phyloP scores from a whole-genome alignment of 2,113 vertebrate genomes.

The Nothocercus julius region DNA sequence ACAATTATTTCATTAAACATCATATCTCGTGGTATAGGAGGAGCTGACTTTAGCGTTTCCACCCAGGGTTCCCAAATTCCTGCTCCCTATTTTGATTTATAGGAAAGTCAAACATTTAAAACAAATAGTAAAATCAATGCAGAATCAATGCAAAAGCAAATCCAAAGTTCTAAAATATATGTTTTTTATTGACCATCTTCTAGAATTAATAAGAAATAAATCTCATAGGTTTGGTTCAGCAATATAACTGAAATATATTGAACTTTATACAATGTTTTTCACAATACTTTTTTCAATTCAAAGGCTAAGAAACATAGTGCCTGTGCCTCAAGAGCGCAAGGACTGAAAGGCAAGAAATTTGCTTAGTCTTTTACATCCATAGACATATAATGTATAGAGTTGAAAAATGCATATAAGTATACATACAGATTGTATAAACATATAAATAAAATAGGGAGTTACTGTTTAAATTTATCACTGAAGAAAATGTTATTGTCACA shows the following conservation, averaged over 20 bases:
- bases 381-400: not conserved
- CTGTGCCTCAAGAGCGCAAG: not conserved
- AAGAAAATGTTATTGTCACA: not conserved
- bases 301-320: not conserved
- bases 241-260: not conserved
- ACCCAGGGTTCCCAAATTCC: constrained; percentile 90
- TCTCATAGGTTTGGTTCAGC: not conserved
- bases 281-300: not conserved
- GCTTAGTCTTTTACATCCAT: not conserved
- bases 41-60: constrained; percentile 77
- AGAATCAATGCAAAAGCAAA: not conserved
- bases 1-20: constrained; percentile 93
- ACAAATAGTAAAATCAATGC: not conserved
- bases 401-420: not conserved
- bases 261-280: not conserved
- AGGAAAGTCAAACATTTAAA: not conserved
- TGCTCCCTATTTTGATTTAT: constrained; percentile 76
- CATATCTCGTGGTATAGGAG: constrained; percentile 82
- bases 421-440: not conserved
- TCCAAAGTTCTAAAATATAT: not conserved
- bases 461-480: not conserved
- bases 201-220: not conserved
- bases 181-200: not conserved
- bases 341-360: not conserved
- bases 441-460: not conserved